phyloP scores from a whole-genome alignment of 1,140 invertebrate genomes.

The Cyphomyrmex costatus region DNA sequence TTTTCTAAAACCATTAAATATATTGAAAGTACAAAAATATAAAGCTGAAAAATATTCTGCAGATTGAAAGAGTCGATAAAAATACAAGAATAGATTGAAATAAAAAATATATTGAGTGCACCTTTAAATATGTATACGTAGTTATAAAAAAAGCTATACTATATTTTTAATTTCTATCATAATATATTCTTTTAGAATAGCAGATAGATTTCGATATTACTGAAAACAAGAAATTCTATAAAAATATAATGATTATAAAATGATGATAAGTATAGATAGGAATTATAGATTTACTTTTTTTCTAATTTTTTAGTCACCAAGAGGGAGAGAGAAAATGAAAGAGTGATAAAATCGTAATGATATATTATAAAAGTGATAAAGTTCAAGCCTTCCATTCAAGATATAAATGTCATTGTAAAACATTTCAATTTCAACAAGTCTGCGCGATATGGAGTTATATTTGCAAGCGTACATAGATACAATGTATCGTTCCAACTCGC shows the following conservation, averaged over 20 bases:
- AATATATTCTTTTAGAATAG: neutral
- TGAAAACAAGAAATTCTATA: neutral
- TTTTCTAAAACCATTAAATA: neutral
- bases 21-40: neutral
- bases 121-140: neutral
- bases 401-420: neutral
- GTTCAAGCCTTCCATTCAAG: neutral
- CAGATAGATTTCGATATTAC: neutral
- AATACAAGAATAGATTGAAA: neutral
- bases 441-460: constrained; percentile 4
- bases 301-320: neutral
- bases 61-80: neutral
- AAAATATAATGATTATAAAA: neutral
- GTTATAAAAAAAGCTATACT: neutral
- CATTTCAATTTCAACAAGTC: neutral
- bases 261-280: no score
- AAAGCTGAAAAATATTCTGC: neutral
- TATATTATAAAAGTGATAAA: neutral
- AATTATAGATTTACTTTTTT: neutral
- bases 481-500: neutral
- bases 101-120: neutral
- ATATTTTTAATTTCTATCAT: neutral
- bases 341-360: neutral
- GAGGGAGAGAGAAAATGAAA: neutral
- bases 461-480: neutral